Base-by-base conservation (phyloP, 2,888 invertebrate species). In the Lycaena phlaeas region DNA sequence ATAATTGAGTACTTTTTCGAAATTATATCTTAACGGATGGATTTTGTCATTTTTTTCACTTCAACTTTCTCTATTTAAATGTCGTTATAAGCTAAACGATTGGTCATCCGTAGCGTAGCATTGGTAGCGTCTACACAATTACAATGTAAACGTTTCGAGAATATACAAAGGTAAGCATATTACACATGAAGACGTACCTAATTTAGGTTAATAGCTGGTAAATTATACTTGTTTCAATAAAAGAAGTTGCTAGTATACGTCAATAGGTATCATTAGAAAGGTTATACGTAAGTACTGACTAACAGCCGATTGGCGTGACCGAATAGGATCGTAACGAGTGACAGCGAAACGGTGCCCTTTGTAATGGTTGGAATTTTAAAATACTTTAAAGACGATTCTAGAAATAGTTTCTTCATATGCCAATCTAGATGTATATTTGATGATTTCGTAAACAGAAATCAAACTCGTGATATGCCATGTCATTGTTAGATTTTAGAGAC, bases 271-370 rank as follows among this genome's bases (percentile, higher is more conserved):
- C 39, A 45, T 43, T 47, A 40, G 14, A 5, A 27, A 12, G 17
- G 25, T 17, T 40, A 27, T 36, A 37, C 38, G 38, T 48, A 48
- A 48, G 41, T 29, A 37, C 45, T 37, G 36, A 26, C 38, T 41
- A 41, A 45, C 38, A 27, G 37, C 17, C 41, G 38, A 39, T 22
- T 43, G 30, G 39, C 48, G 48, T 48, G 48, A 48, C 40, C 18
- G 30, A 9, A 4, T 12, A 18, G 29, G 22, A 36, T 41, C 29
- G 10, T 41, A 41, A 37, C 27, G 37, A 41, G 18, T 10, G 31
- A 31, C 42, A 9, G 42, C 42, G 31, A 27, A 42, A 38, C 27
- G 27, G 42, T 38, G 31, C 34, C 36, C 22, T 27, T 7, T 12
- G 18, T 41, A 36, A 36, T 36, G 25, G 22, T 29, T 14, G 29